Conservation (phyloP, 2,113 vertebrate species). For the Noturus placidus region DNA sequence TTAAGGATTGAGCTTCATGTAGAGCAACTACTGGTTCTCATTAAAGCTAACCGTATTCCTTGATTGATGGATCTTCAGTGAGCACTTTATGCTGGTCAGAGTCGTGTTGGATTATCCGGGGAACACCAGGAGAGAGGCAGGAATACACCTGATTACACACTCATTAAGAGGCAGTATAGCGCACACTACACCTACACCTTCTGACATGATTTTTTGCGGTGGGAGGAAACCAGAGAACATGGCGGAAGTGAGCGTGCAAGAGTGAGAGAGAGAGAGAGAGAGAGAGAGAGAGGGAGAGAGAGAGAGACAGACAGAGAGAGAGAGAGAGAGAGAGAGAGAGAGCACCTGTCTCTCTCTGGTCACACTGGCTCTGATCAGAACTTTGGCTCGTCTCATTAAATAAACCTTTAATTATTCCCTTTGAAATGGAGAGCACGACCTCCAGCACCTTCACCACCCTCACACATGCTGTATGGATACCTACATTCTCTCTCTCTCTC, state of each 20-base stretch:
- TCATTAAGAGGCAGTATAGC: background rate
- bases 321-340: background rate
- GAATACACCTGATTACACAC: background rate
- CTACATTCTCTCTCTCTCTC: background rate
- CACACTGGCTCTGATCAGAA: slow-evolving; percentile 25
- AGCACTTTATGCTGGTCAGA: background rate
- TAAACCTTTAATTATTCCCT: slow-evolving; percentile 58
- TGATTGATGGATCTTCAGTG: no score
- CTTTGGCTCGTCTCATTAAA: slow-evolving; percentile 4
- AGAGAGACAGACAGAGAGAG: background rate
- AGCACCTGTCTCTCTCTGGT: slow-evolving; percentile 10
- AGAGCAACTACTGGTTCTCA: no score
- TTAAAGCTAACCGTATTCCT: no score
- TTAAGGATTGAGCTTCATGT: no score
- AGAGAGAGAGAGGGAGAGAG: background rate
- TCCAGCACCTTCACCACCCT: background rate
- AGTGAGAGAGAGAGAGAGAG: background rate
- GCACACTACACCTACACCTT: background rate
- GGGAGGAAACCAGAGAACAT: background rate
- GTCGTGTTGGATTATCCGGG: background rate
- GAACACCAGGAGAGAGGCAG: background rate
- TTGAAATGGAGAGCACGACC: slow-evolving; percentile 56
- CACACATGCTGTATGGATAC: background rate
- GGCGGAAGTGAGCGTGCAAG: background rate
- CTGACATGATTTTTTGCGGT: background rate